A percentile compares a stretch with the other conserved stretches of the same genome.
These are phyloP conservation scores for Acleris sparsana DNA, from an alignment of 2,888 invertebrate genomes.

Conservation along the genomic window DNA sequence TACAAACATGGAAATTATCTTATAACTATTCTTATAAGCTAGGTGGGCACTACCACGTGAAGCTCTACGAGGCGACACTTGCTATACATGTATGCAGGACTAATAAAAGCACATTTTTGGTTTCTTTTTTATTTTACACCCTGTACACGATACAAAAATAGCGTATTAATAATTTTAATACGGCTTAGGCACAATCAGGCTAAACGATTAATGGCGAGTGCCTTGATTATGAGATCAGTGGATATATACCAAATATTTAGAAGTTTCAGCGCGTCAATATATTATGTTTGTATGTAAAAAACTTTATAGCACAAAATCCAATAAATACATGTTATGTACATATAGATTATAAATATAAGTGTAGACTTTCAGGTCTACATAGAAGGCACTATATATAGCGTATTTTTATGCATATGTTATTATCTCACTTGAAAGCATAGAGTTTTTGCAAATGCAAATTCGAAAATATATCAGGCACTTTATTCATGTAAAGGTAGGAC, in stretches of 20 bases:
- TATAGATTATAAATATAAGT: constrained; percentile 4
- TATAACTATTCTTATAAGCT: constrained; percentile 17
- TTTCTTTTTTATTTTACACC: constrained; percentile 74
- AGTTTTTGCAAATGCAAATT: constrained; percentile 4
- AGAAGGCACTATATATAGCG: constrained; percentile 39
- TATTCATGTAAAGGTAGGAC: constrained; percentile 11
- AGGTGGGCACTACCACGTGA: constrained; percentile 40
- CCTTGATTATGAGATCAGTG: constrained; percentile 75
- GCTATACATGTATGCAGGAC: constrained; percentile 64
- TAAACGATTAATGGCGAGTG: constrained; percentile 61
- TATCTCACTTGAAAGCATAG: constrained; percentile 2
- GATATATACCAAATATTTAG: constrained; percentile 47
- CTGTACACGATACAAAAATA: constrained; percentile 82
- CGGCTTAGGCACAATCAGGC: constrained; percentile 74
- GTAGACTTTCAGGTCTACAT: constrained; percentile 35
- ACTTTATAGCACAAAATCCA: neutral
- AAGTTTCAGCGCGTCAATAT: constrained; percentile 23
- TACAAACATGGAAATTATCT: constrained; percentile 21
- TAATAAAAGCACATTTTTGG: constrained; percentile 79
- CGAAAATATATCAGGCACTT: constrained; percentile 29
- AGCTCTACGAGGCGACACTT: constrained; percentile 75
- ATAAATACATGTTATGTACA: too few species aligned
- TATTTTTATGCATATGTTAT: constrained; percentile 21
- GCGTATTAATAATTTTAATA: constrained; percentile 59
- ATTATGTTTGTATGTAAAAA: constrained; percentile 7